A percentile compares a stretch with the other conserved stretches of the same genome.
phyloP scores from a whole-genome alignment of 2,797 vertebrate genomes.

The Enteromius trimaculatus region DNA sequence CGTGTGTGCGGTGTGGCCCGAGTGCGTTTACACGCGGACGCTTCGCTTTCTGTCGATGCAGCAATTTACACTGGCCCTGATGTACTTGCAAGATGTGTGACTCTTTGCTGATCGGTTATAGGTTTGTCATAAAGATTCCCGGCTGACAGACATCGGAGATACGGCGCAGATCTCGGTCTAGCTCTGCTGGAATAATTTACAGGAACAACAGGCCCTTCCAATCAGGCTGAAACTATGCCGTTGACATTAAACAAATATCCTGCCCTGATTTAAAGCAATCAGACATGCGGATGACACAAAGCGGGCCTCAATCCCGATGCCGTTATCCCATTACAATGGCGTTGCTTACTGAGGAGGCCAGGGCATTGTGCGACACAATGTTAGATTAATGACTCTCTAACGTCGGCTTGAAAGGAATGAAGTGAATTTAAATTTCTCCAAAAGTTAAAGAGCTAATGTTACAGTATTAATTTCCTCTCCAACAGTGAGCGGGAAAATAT shows the following conservation, averaged over 20 bases:
- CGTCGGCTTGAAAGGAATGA: constrained; percentile 96
- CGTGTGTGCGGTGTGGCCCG: constrained; percentile 49
- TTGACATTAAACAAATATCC: constrained; percentile 73
- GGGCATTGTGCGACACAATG: constrained; percentile 75
- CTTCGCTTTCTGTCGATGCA: constrained; percentile 52
- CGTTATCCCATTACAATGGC: constrained; percentile 80
- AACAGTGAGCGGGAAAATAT: constrained; percentile 99
- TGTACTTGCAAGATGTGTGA: constrained; percentile 78
- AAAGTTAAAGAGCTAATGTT: constrained; percentile 99
- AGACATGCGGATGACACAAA: constrained; percentile 71
- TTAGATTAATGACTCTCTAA: constrained; percentile 93
- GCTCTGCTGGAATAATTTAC: constrained; percentile 49
- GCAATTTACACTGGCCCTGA: constrained; percentile 65
- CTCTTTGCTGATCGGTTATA: constrained; percentile 55
- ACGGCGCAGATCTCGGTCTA: neutral
- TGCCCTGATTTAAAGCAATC: constrained; percentile 66
- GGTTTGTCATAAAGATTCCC: constrained; percentile 53
- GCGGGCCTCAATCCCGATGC: constrained; percentile 67
- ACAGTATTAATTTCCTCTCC: constrained; percentile 99
- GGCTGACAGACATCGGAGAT: constrained; percentile 56
- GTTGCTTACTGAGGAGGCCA: constrained; percentile 77
- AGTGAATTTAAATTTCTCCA: constrained; percentile 99
- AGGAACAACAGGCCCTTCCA: constrained; percentile 62
- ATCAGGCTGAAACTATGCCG: constrained; percentile 74
- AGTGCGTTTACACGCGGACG: constrained; percentile 38